Conservation (phyloP, 2,888 invertebrate genomes). For the Yponomeuta sedellus region DNA sequence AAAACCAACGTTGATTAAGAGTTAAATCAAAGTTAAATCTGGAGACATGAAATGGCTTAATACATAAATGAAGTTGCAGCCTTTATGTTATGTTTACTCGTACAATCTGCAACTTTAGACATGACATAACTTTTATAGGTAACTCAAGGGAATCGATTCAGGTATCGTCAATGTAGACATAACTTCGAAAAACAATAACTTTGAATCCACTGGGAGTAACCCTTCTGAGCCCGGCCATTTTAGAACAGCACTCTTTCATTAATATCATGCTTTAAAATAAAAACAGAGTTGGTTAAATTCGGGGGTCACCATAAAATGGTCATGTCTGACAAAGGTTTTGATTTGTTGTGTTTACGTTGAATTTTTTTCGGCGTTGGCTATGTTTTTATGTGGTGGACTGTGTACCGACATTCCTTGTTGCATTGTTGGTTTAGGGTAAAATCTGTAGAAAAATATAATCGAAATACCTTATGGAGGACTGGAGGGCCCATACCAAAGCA, state of each 20-base stretch:
- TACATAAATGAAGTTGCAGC: background rate
- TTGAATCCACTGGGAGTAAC: conserved; percentile 13
- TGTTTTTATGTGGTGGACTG: background rate
- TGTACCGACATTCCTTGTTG: background rate
- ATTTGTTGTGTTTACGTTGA: conserved; percentile 34
- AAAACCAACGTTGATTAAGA: too few relatives aligned
- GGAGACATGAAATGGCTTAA: too few relatives aligned
- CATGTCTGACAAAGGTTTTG: conserved; percentile 33
- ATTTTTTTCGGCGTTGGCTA: conserved; percentile 9
- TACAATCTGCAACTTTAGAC: background rate
- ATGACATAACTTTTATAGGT: background rate
- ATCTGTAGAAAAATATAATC: background rate
- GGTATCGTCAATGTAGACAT: background rate
- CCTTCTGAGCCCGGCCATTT: conserved; percentile 31
- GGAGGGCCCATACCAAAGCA: too few relatives aligned
- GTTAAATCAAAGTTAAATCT: too few relatives aligned
- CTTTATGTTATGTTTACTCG: background rate
- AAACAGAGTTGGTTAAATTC: conserved; percentile 21
- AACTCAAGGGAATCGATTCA: background rate
- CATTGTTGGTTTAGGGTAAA: background rate
- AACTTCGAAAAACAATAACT: background rate
- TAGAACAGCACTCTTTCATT: conserved; percentile 35
- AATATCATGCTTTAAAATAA: conserved; percentile 16
- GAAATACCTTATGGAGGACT: background rate
- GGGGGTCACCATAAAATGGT: conserved; percentile 32